Evolutionary conservation across 2,888 invertebrate genomes (phyloP), one percentile per base, ranked within the genome.

Genomic region (Scaptomyza polygonia): DNA sequence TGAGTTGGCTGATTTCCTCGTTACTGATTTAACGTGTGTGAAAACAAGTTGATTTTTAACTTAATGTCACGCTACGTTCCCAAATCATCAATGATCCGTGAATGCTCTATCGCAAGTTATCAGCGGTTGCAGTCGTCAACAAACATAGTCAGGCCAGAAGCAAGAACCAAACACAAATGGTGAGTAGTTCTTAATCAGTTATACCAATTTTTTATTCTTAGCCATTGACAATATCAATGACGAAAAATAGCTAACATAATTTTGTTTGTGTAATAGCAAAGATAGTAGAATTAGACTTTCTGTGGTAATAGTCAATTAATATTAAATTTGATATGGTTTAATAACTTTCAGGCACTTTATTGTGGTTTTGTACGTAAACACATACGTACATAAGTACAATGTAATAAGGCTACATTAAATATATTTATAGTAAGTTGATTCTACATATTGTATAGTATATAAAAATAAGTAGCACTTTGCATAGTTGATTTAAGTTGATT

Each of bases 301-400:
- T n/a, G n/a, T n/a, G n/a, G n/a, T n/a, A n/a, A n/a, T n/a, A n/a
- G n/a, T n/a, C n/a, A n/a, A 9, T 7, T 43, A 25, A n/a, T 9
- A 6, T 12, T 5, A 59, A 5, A 48, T 9, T 43, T 39, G 30
- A 59, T 63, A 64, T 57, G 53, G 45, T 71, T 29, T 68, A 72
- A 69, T 75, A 62, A 54, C 61, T 73, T 54, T 72, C 67, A 86
- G 86, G 86, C 87, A 87, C 86, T 87, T 86, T 85, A 85, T 87
- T 82, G 67, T 81, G 77, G 69, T 83, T 59, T 73, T 75, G 70
- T 80, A 78, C 56, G 59, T 47, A 42, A 53, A 44, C 66, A 64
- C 44, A 45, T 73, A 71, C 58, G 76, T 76, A 74, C 53, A 68
- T 78, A 74, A 75, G 82, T 81, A 81, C 75, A 69, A 65, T 67